phyloP scores from a whole-genome alignment of 2,797 vertebrate species.

The Chiloscyllium punctatum region DNA sequence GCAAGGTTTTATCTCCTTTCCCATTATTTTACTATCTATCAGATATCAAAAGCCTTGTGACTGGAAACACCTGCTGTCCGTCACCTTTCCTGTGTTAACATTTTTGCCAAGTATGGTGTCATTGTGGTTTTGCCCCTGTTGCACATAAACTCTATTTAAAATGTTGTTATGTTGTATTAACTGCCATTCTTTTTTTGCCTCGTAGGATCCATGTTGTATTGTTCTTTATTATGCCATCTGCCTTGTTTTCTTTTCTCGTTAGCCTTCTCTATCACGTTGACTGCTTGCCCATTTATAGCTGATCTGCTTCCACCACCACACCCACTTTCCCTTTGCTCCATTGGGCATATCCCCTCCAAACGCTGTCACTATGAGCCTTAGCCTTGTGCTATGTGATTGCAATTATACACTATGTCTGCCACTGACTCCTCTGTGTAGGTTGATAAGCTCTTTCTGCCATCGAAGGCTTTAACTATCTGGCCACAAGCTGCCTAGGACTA shows the following conservation, averaged over 20 bases:
- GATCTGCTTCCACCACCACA: background rate
- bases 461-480: background rate
- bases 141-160: background rate
- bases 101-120: background rate
- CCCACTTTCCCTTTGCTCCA: background rate
- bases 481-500: background rate
- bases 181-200: too few relatives aligned
- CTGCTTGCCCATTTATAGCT: background rate
- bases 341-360: too few relatives aligned
- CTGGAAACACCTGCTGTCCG: background rate
- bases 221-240: background rate
- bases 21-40: background rate
- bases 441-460: background rate
- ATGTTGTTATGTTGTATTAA: background rate
- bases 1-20: background rate
- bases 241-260: background rate
- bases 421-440: background rate
- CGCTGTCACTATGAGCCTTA: background rate
- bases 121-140: background rate
- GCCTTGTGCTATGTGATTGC: background rate
- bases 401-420: background rate
- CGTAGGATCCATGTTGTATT: too few relatives aligned
- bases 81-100: background rate
- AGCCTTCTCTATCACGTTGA: too few relatives aligned
- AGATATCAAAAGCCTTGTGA: background rate